Evolutionary conservation across 2,113 vertebrate species (phyloP), one percentile per base, ranked within the genome.

Genomic region (Mirza zaza): DNA sequence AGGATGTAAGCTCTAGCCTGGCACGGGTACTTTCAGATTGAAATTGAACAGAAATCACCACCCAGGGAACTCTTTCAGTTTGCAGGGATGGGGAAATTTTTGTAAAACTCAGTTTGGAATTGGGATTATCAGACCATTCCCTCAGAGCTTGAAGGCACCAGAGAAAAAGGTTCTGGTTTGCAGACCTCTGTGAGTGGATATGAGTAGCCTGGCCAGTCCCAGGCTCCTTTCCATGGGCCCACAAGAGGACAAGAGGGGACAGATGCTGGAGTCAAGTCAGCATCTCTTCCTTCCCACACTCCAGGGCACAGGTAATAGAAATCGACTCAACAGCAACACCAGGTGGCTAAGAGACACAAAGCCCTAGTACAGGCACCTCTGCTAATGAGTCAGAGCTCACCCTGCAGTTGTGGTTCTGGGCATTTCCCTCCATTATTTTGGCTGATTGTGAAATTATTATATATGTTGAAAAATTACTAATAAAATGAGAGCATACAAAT

Each of bases 271-370:
- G 48, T n/a, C 59, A 23, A 86, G 27, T 71, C 82, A 77, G 57
- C 55, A 36, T 2, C 39, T 91, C 25, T 39, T 70, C 45, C n/a
- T 55, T 25, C 10, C 42, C 81, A 71, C 32, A 17, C 12, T 36
- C 42, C 79, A n/a, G 25, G 48, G 3, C 86, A 17, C 70, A 94
- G 80, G 94, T 83, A 27, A 13, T 14, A 68, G 85, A 91, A 80
- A 76, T 32, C 61, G 85, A 96, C 97, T 98, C 97, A 93, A 93
- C 86, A 98, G 97, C 96, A 97, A 50, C 97, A 90, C 96, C 97
- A 97, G 96, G 93, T 91, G 95, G 97, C 92, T 32, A 8, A 55
- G 12, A 87, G 45, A 63, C 55, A 80, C 59, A 84, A 25, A 76
- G 36, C n/a, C 80, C 21, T 11, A 6, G 10, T 1, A 27, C 32